A percentile compares a stretch with the other conserved stretches of the same genome.
phyloP scores from a whole-genome alignment of 2,888 invertebrate species.

The Fragum fragum region DNA sequence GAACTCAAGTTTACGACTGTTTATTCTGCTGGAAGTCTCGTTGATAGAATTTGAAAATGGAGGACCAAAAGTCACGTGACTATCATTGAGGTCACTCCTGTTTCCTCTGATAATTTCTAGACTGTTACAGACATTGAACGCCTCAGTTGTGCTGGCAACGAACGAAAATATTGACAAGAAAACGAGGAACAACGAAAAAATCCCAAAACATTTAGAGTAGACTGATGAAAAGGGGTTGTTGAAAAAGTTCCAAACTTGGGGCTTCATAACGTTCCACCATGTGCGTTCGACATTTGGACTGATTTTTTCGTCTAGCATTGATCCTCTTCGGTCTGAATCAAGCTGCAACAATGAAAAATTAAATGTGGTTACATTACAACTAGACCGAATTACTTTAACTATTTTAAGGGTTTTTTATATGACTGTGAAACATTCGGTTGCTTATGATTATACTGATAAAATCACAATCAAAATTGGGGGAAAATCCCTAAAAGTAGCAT shows the following conservation, averaged over 20 bases:
- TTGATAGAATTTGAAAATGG: background rate
- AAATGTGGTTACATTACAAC: no score
- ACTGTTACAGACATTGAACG: constrained; percentile 23
- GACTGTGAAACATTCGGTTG: no score
- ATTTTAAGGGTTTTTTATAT: no score
- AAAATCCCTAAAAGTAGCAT: no score
- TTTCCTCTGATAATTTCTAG: background rate
- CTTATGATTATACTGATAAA: no score
- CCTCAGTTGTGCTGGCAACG: constrained; percentile 50
- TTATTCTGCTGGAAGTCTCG: background rate
- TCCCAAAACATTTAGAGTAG: constrained; percentile 65
- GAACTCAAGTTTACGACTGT: background rate
- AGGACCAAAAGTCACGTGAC: background rate
- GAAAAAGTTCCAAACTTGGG: constrained; percentile 71
- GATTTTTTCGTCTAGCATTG: constrained; percentile 31
- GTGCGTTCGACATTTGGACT: constrained; percentile 17
- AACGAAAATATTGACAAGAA: constrained; percentile 61
- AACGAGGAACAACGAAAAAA: constrained; percentile 49
- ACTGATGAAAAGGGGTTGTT: constrained; percentile 72
- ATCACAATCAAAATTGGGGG: no score
- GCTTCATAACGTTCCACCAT: constrained; percentile 50
- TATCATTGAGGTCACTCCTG: background rate
- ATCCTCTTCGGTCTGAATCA: constrained; percentile 65
- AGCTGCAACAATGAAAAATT: constrained; percentile 38
- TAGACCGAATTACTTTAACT: no score